These are phyloP conservation scores for Caenorhabditis tropicalis DNA, from an alignment of 1,140 invertebrate species.

Conservation along the genomic window DNA sequence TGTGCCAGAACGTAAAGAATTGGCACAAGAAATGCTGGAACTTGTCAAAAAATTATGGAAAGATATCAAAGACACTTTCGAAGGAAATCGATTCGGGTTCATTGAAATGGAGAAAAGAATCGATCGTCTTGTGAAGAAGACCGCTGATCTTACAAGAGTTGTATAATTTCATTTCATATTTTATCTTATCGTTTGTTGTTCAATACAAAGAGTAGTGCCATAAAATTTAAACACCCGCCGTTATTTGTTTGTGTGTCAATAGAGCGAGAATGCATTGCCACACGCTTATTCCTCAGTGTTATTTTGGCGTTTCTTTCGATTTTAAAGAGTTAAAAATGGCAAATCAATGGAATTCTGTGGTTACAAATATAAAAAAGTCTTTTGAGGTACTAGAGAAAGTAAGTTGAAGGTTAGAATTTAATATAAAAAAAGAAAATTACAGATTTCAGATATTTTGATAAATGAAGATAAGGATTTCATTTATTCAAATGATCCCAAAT, in stretches of 20 bases:
- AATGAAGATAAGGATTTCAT: neutral
- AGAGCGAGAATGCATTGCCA: neutral
- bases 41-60: neutral
- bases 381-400: neutral
- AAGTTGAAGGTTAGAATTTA: neutral
- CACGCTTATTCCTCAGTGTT: neutral
- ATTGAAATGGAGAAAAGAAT: neutral
- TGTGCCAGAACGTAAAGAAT: neutral
- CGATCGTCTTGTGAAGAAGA: neutral
- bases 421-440: neutral
- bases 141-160: neutral
- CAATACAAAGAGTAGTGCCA: too few relatives aligned
- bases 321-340: neutral
- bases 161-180: neutral
- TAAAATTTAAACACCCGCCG: neutral
- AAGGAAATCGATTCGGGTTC: neutral
- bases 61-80: neutral
- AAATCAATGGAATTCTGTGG: neutral
- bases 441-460: neutral
- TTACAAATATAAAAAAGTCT: neutral
- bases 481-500: neutral
- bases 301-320: neutral
- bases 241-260: neutral
- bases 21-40: neutral
- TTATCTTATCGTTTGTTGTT: too few relatives aligned